Evolutionary conservation across 1,140 invertebrate genomes (phyloP).

Genomic region (Hormaphis cornu): DNA sequence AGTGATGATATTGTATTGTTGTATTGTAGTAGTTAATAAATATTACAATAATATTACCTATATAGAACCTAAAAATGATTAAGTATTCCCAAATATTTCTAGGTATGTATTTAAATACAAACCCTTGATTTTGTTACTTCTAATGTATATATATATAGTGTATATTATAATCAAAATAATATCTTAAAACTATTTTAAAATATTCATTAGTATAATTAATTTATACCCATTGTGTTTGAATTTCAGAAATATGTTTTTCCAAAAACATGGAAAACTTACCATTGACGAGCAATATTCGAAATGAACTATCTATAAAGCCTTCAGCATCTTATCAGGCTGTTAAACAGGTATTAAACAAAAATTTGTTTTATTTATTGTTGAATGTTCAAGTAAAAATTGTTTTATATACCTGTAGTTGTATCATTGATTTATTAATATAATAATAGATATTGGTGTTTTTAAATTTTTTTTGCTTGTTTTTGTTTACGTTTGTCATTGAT

Average conservation of each 20-base stretch:
- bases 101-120: not conserved
- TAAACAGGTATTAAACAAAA: not conserved
- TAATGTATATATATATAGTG: too few relatives aligned
- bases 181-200: too few relatives aligned
- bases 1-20: not conserved
- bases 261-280: constrained; percentile 28
- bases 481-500: too few relatives aligned
- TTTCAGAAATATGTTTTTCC: constrained; percentile 24
- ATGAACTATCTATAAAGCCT: constrained; percentile 1
- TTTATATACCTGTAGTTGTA: not conserved
- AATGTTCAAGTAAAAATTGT: not conserved
- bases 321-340: not conserved
- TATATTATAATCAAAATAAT: not conserved
- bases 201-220: too few relatives aligned
- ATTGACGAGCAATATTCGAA: constrained; percentile 20
- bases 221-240: constrained; percentile 12
- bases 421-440: too few relatives aligned
- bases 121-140: too few relatives aligned
- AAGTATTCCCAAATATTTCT: not conserved
- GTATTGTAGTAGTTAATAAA: not conserved
- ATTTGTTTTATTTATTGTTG: too few relatives aligned
- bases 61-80: not conserved
- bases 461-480: too few relatives aligned
- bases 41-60: too few relatives aligned
- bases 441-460: too few relatives aligned